Base-by-base conservation (phyloP, 2,888 invertebrate species). In the Nasonia oneida region DNA sequence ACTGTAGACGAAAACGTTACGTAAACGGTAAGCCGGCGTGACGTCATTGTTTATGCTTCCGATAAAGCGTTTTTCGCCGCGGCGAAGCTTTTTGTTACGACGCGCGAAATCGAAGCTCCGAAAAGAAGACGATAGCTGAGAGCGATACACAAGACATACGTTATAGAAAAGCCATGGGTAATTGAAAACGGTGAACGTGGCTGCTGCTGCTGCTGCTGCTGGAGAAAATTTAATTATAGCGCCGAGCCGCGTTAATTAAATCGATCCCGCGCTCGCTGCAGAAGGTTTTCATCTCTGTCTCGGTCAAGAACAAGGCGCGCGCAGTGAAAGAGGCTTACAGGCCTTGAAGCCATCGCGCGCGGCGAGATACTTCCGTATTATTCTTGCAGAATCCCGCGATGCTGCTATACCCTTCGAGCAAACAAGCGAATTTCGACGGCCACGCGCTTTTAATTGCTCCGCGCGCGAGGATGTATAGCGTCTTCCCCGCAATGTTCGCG, bases 191-290 rank as follows among this genome's bases (percentile, higher is more conserved):
- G 76, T 81, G 77, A 78, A 75, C 78, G 47, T n/a, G 76, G 12
- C 37, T 53, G 67, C 29, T 29, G 29, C 29, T 29, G 29, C 29
- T 29, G 29, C n/a, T n/a, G n/a, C 23, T 23, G 23, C 23, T 23
- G 23, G 23, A 23, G 23, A 23, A 23, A 23, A 23, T 23, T 23
- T 23, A 23, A 23, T 23, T 23, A 53, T 23, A 39, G 53, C 39
- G 2, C 61, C 39, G 74, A 80, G 83, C 37, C 37, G 4, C 84
- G 77, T 71, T 87, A 87, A 87, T 87, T 87, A 82, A 86, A 86
- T 86, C 79, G 70, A 86, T 86, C 50, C 74, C 3, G 78, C n/a
- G 64, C 64, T 3, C 61, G 15, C 29, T 10, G 70, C n/a, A 61
- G 18, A 75, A 70, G 73, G 14, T 57, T 77, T 74, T 70, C 76